Evolutionary conservation across 2,797 vertebrate genomes (phyloP).

Genomic region (Brotula barbata): DNA sequence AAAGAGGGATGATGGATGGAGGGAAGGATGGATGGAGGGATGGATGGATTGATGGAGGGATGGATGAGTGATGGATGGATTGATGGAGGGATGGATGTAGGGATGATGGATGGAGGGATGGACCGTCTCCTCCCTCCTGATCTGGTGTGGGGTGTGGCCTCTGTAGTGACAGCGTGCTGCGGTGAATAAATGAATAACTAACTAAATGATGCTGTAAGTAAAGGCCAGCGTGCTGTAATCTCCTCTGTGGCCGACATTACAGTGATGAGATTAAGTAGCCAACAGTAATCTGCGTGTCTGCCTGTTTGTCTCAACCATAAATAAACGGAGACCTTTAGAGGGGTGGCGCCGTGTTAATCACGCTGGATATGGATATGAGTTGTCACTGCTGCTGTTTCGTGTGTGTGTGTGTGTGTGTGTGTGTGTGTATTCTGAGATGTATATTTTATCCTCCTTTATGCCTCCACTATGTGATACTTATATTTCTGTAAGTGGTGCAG

Average conservation of each 20-base stretch:
- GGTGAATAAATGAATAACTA: too few relatives aligned
- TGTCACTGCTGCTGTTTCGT: constrained; percentile 21
- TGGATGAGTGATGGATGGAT: too few relatives aligned
- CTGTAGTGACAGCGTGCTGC: too few relatives aligned
- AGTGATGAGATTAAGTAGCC: constrained; percentile 42
- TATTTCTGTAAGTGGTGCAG: constrained; percentile 16
- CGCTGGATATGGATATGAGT: constrained; percentile 40
- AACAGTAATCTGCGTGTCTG: constrained; percentile 51
- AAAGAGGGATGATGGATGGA: too few relatives aligned
- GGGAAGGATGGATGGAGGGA: too few relatives aligned
- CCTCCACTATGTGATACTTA: not conserved
- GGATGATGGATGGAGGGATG: too few relatives aligned
- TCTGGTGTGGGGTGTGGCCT: too few relatives aligned
- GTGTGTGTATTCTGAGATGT: constrained; percentile 7
- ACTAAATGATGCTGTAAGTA: too few relatives aligned
- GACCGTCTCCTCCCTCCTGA: too few relatives aligned
- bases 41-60: too few relatives aligned
- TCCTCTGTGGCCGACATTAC: constrained; percentile 29
- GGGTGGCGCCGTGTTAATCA: constrained; percentile 60
- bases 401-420: constrained; percentile 15
- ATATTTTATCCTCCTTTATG: not conserved
- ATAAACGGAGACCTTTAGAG: constrained; percentile 67
- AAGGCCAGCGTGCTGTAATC: constrained; percentile 31
- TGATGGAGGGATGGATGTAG: too few relatives aligned
- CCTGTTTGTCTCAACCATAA: constrained; percentile 49